Conservation (phyloP, 2,113 vertebrate genomes). For the Phodopus roborovskii region DNA sequence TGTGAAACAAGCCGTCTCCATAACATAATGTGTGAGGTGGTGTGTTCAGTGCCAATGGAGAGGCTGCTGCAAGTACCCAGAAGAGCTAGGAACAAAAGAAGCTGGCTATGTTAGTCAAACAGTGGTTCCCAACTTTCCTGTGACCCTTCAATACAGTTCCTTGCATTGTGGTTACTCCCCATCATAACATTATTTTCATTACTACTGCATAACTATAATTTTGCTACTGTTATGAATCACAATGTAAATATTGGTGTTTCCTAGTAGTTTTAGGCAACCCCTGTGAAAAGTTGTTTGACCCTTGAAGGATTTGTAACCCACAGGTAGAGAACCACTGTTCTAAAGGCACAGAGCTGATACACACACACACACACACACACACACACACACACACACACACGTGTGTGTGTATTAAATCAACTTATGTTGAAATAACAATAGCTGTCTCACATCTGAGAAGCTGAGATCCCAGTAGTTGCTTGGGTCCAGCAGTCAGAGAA, state of each 20-base stretch:
- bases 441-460: not conserved
- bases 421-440: not conserved
- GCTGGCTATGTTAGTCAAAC: not conserved
- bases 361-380: not conserved
- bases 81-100: not conserved
- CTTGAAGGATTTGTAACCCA: not conserved
- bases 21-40: rapidly evolving
- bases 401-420: not conserved
- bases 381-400: not conserved
- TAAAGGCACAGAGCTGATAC: not conserved
- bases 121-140: not conserved
- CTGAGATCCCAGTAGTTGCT: not conserved
- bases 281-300: not conserved
- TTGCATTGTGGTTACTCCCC: not conserved
- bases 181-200: not conserved
- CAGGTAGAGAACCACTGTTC: not conserved
- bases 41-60: not conserved
- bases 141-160: not conserved
- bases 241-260: not conserved
- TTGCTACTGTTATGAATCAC: not conserved
- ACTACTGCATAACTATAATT: not conserved
- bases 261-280: not conserved
- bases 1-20: not conserved
- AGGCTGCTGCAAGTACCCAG: not conserved
- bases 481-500: not conserved